Base-by-base conservation (phyloP, 2,113 vertebrate genomes). In the Brienomyrus longianalis region DNA sequence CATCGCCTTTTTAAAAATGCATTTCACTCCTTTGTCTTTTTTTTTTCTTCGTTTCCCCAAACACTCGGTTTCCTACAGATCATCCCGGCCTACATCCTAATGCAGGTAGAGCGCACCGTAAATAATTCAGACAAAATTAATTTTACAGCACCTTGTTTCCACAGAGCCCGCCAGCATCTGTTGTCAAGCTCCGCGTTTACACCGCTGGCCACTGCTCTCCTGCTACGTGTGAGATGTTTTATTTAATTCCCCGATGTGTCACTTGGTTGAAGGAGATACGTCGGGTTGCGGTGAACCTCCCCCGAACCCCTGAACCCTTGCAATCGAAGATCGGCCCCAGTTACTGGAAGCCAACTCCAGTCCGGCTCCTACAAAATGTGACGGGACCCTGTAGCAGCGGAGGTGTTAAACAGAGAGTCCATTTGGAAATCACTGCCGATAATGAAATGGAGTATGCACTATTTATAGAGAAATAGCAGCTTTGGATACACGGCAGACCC, bases 191-290 rank as follows among this genome's bases (percentile, higher is more conserved):
- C 94, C 93, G 51, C 95, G 95, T 96, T 96, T 96, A 95, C 96
- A 96, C 96, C 92, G 91, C 95, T 95, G 94, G 93, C 96, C 95
- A 95, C 96, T 96, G 95, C 95, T 97, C 97, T 97, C 96, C 80
- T 96, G 96, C 95, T 95, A 96, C 92, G 95, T 96, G 93, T 92
- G 94, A 95, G 96, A 97, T 96, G 95, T 97, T 97, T 97, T 97
- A 95, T 96, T 96, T 95, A 93, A 89, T 94, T 94, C 96, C 95
- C 95, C 56, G 77, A 94, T 94, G 95, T 94, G 93, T 93, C 93
- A 91, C 92, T 95, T 93, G 94, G 95, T 95, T 96, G 94, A 95
- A 94, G 92, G 93, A 92, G 95, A 95, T 19, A 95, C 94, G 92
- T 91, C 91, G 92, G 92, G 95, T 93, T 94, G 95, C 95, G 96